Percentiles rank a stretch among this genome's conserved stretches.
These are phyloP conservation scores for Agapornis canus DNA, from an alignment of 2,797 vertebrate genomes.

Conservation along the genomic window DNA sequence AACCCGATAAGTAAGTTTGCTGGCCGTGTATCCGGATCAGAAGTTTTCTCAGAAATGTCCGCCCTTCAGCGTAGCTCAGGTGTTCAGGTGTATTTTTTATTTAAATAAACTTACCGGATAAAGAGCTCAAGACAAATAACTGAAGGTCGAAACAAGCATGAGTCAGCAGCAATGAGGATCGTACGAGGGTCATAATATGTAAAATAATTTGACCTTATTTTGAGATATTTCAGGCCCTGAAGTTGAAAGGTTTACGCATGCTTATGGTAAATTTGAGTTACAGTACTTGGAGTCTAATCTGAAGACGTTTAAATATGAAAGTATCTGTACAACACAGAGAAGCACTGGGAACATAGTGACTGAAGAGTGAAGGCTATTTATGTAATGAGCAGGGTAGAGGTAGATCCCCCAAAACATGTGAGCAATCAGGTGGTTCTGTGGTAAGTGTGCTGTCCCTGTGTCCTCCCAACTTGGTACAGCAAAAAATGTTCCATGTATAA, in stretches of 20 bases:
- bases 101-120: background rate
- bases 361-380: background rate
- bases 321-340: background rate
- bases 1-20: background rate
- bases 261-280: background rate
- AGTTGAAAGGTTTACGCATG: background rate
- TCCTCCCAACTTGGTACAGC: no score
- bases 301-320: background rate
- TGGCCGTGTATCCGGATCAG: rapidly evolving
- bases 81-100: background rate
- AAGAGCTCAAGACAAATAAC: background rate
- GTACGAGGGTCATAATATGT: background rate
- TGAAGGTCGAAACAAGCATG: background rate
- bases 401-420: rapidly evolving
- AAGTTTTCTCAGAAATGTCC: background rate
- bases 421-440: background rate
- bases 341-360: background rate
- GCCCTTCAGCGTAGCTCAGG: background rate
- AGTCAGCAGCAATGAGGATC: background rate
- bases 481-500: background rate
- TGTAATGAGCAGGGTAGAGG: background rate
- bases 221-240: background rate
- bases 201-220: background rate
- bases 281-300: background rate
- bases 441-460: no score